Base-by-base conservation (phyloP, 2,797 vertebrate species). In the Arnoldichthys spilopterus region DNA sequence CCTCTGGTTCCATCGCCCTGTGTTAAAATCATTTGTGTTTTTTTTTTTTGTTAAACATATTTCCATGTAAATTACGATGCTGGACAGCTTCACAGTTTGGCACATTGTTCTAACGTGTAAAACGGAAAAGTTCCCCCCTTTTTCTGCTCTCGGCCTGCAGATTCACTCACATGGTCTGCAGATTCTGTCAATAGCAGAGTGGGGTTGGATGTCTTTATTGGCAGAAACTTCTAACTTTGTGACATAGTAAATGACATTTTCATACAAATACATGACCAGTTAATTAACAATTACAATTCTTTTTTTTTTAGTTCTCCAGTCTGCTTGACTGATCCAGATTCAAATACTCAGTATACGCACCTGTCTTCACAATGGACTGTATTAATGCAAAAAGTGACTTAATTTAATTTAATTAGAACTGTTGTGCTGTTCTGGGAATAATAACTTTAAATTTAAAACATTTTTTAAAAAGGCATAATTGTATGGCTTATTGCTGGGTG, bases 171-270 rank as follows among this genome's bases (percentile, higher is more conserved):
- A 47, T 47, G 12, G 80, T 84, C 85, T 88, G 83, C 71, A 87
- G 81, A 78, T 83, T 87, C 86, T 78, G 72, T 71, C 40, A 40
- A 69, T 83, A 81, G 56, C 67, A 84, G 67, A 69, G 43, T 28
- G 0, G 24, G 66, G 32, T 70, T n/a, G 12, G 18, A 32, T 76
- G 62, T 76, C 66, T 49, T 76, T 76, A 77, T 70, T 84, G 91
- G 92, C 93, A 90, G 93, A 86, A 74, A 58, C 88, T 92, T 56
- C 28, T 56, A 2, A 59, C 40, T 11, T 28, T 58, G 54, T 13
- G 43, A 72, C 30, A 37, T 6, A 13, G 28, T 6, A 32, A 47
- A 73, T 58, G 24, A 58, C 37, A 53, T 59, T 59, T 59, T 59
- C 24, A 59, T 28, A 15, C 56, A 59, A 15, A 28, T 0, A 30